phyloP scores from a whole-genome alignment of 2,113 vertebrate genomes.

The Pseudopipra pipra region DNA sequence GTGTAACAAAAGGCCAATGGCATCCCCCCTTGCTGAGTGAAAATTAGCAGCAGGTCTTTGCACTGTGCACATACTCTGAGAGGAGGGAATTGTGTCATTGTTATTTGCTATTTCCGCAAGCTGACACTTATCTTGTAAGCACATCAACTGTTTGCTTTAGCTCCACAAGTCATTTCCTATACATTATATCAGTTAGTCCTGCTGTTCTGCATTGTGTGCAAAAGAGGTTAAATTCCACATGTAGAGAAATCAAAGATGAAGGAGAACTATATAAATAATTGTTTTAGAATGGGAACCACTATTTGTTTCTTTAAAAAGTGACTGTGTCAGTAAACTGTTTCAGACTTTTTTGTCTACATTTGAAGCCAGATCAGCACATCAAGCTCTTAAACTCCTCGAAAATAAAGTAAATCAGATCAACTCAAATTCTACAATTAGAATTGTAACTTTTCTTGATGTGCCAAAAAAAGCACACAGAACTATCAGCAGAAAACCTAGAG shows the following conservation, averaged over 20 bases:
- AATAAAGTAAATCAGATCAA: neutral
- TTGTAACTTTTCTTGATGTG: neutral
- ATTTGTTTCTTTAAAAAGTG: neutral
- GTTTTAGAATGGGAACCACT: neutral
- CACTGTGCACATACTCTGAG: neutral
- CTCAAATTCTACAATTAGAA: neutral
- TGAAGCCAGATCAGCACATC: neutral
- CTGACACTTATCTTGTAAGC: conserved; percentile 57
- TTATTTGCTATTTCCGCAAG: conserved; percentile 53
- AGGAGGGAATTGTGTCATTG: conserved; percentile 42
- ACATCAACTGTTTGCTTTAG: conserved; percentile 55
- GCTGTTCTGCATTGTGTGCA: conserved; percentile 35
- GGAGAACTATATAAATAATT: neutral
- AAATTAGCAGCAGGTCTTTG: conserved; percentile 65
- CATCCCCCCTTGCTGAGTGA: conserved; percentile 49
- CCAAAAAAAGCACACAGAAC: neutral
- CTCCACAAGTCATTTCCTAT: conserved; percentile 36
- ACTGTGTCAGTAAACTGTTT: neutral
- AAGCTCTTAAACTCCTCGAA: neutral
- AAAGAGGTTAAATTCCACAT: conserved; percentile 42
- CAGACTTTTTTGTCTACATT: neutral
- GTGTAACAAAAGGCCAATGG: conserved; percentile 49
- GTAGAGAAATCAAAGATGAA: neutral
- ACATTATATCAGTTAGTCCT: conserved; percentile 8
- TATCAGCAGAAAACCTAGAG: neutral